These are phyloP conservation scores for Panagrolaimus sp. DNA, from an alignment of 1,140 invertebrate genomes.

Conservation along the genomic window DNA sequence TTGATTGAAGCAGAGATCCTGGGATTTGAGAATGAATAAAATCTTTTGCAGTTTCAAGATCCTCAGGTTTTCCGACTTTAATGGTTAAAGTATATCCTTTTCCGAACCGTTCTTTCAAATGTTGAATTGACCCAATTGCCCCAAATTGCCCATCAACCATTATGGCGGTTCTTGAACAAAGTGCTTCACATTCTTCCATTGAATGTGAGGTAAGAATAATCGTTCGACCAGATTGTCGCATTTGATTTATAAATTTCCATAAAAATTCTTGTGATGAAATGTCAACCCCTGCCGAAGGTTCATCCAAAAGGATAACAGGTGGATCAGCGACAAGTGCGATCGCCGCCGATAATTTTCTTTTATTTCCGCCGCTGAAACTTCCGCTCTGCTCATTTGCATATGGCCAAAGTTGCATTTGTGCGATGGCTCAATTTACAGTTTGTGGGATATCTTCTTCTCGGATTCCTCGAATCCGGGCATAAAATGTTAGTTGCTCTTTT, in stretches of 20 bases:
- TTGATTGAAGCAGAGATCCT: conserved; percentile 28
- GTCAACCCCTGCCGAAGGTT: conserved; percentile 67
- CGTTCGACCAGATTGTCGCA: conserved; percentile 36
- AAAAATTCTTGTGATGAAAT: conserved; percentile 64
- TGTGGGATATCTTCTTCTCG: conserved; percentile 63
- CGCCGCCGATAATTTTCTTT: conserved; percentile 85
- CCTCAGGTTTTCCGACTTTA: conserved; percentile 24
- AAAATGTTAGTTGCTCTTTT: conserved; percentile 64
- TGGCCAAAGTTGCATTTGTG: conserved; percentile 60
- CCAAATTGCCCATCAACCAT: conserved; percentile 78
- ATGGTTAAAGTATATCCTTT: conserved; percentile 52
- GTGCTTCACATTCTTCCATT: conserved; percentile 71
- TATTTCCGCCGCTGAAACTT: conserved; percentile 76
- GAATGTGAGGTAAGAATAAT: conserved; percentile 50
- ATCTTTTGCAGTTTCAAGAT: conserved; percentile 22
- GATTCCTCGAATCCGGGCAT: conserved; percentile 63
- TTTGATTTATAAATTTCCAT: conserved; percentile 62
- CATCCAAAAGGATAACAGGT: conserved; percentile 71
- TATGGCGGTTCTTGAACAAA: conserved; percentile 76
- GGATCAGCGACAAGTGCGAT: conserved; percentile 78
- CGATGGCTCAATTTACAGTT: conserved; percentile 62
- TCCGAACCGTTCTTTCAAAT: conserved; percentile 66
- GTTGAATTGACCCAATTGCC: conserved; percentile 70
- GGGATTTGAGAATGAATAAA: conserved; percentile 29
- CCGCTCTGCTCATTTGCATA: conserved; percentile 60